These are phyloP conservation scores for Archips crataeganus DNA, from an alignment of 2,888 invertebrate species.

Conservation along the genomic window DNA sequence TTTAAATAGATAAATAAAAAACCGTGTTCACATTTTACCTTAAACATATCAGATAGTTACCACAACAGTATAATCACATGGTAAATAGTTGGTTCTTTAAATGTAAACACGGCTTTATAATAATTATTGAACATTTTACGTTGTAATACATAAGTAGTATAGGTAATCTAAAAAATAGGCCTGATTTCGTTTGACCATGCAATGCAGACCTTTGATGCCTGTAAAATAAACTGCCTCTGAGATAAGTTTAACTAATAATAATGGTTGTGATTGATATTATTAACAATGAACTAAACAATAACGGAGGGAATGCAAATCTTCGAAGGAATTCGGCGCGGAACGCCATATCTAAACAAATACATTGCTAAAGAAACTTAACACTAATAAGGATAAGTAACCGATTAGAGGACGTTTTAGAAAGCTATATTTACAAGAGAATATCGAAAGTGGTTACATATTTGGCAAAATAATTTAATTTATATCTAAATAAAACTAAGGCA, in stretches of 20 bases:
- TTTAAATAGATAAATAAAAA: constrained; percentile 43
- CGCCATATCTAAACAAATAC: constrained; percentile 19
- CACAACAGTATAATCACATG: not conserved
- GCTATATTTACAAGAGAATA: constrained; percentile 75
- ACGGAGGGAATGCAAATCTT: constrained; percentile 61
- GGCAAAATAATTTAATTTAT: constrained; percentile 79
- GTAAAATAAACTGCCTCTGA: constrained; percentile 21
- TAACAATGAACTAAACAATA: constrained; percentile 50
- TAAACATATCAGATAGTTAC: constrained; percentile 11
- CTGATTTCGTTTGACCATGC: constrained; percentile 40
- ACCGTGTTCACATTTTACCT: constrained; percentile 27
- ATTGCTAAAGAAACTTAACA: constrained; percentile 46
- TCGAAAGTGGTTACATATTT: constrained; percentile 73
- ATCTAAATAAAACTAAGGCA: constrained; percentile 60
- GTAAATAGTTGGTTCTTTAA: constrained; percentile 3
- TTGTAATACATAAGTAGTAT: constrained; percentile 1
- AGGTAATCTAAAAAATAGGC: constrained; percentile 32
- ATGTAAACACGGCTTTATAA: constrained; percentile 27
- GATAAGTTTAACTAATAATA: constrained; percentile 25
- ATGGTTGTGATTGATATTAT: constrained; percentile 5
- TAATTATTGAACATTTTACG: constrained; percentile 18
- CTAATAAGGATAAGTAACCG: constrained; percentile 57
- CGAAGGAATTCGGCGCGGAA: constrained; percentile 44
- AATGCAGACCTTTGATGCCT: constrained; percentile 20
- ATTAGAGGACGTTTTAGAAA: constrained; percentile 57